phyloP scores from a whole-genome alignment of 2,888 invertebrate genomes.

The Omphaloscelis lunosa region DNA sequence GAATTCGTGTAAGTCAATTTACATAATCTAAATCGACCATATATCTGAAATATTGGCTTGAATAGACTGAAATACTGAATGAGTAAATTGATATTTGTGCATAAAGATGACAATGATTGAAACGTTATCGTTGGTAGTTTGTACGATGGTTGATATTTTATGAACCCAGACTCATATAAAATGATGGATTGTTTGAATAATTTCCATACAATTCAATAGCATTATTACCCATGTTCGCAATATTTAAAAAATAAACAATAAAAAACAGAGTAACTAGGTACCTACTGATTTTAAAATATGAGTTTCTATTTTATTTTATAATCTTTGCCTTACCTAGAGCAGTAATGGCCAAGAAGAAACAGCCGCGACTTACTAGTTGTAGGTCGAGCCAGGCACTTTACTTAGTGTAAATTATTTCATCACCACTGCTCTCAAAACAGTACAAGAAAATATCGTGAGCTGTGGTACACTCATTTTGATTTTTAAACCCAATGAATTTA shows the following conservation, averaged over 20 bases:
- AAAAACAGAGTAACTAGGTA: background rate
- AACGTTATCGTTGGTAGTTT: background rate
- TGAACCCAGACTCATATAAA: background rate
- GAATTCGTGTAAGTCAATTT: background rate
- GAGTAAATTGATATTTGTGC: background rate
- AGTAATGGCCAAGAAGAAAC: too few species aligned
- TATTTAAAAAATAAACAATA: background rate
- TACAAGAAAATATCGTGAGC: background rate
- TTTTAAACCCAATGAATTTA: too few species aligned
- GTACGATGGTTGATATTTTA: background rate
- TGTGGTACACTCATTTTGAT: too few species aligned
- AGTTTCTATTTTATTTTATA: background rate
- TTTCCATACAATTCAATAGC: background rate
- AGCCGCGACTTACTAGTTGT: too few species aligned
- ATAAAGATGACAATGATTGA: background rate
- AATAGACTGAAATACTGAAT: background rate
- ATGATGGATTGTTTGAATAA: background rate
- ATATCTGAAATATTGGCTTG: conserved; percentile 1
- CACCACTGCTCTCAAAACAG: too few species aligned
- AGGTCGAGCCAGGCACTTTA: too few species aligned
- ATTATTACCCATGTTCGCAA: background rate
- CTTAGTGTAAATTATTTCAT: too few species aligned
- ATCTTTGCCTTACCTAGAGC: too few species aligned
- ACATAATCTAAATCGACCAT: conserved; percentile 12
- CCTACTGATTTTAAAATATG: background rate